Evolutionary conservation across 1,140 invertebrate genomes (phyloP), one percentile per base, ranked within the genome.

Genomic region (Aradophagus sp.): DNA sequence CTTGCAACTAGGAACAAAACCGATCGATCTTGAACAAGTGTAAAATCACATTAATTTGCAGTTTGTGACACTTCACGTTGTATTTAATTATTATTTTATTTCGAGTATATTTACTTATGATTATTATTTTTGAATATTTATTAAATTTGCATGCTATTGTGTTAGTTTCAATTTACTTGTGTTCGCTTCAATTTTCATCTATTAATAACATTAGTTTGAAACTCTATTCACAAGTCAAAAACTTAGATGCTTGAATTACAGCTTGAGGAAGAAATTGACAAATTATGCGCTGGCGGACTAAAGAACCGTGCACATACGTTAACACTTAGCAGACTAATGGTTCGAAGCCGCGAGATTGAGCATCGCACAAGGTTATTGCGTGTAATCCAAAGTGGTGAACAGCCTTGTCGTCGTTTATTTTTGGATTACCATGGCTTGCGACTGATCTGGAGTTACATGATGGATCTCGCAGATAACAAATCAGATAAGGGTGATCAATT

Each of bases 371-470:
- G 91, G 42, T 84, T 95, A 7, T 81, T 96, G 35, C 87, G 89
- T 5, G 83, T 95, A 5, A 87, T 95, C 44, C 87, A 90, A 6
- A 87, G 88, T 47, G 93, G 92, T 0, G 93, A 94, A 76, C 83
- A 93, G 55, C 91, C 91, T 1, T 98, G 91, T 84, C 90, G 93
- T 11, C 86, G 96, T 16, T 87, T 98, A 16, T 98, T 98, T 83
- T 86, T 98, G 10, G 97, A 98, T 86, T 98, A 98, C 86, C 95
- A 98, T 79, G 97, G 96, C 0, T 86, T 99, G 17, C 87, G 93
- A 6, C 84, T 98, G 15, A 87, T 99, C 29, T 95, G 95, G 87
- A 94, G 93, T 31, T 98, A 97, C 91, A 97, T 97, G 89, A 89
- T 90, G 71, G 91, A 93, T 76, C 87, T 90, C 6, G 86, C 88